Evolutionary conservation across 2,888 invertebrate genomes (phyloP), one percentile per base, ranked within the genome.

Genomic region (Lapara coniferarum): DNA sequence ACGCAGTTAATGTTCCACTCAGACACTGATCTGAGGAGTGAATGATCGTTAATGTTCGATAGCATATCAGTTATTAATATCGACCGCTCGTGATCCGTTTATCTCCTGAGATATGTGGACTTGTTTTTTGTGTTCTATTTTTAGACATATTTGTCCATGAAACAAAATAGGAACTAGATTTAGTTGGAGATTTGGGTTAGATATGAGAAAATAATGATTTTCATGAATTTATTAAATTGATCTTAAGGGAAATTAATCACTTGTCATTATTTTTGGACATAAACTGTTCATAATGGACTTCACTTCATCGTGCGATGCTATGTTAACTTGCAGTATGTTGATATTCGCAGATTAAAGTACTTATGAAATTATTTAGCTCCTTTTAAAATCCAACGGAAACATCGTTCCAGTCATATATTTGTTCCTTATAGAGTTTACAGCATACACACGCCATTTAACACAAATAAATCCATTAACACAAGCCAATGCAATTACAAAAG

Each of bases 31-130:
- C 49, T 19, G 16, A 46, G 59, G 44, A 46, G n/a, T 46, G 19
- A 63, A 49, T 63, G 63, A 63, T 63, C 16, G 53, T 16, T 53
- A 53, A 53, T 16, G 67, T 46, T 19, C 59, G 58, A 68, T 68
- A 46, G 16, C 56, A 16, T 63, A 53, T 63, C 53, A 63, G 53
- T 63, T 25, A 67, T 68, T 59, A 63, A 19, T 69, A 69, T 69
- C 63, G n/a, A 13, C 14, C n/a, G 53, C 63, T 69, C 68, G 68
- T 69, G 68, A 69, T 53, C 53, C 8, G 51, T 51, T 69, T 69
- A 69, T 69, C 68, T 55, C 63, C 37, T 37, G 16, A 19, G 46
- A 49, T 63, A 63, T 63, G 37, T 19, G 10, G 19, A 63, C n/a
- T 16, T 49, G 19, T 59, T 46, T 46, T 63, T 63, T 63, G 63